phyloP scores from a whole-genome alignment of 2,888 invertebrate species.

The Hyppa rectilinea region DNA sequence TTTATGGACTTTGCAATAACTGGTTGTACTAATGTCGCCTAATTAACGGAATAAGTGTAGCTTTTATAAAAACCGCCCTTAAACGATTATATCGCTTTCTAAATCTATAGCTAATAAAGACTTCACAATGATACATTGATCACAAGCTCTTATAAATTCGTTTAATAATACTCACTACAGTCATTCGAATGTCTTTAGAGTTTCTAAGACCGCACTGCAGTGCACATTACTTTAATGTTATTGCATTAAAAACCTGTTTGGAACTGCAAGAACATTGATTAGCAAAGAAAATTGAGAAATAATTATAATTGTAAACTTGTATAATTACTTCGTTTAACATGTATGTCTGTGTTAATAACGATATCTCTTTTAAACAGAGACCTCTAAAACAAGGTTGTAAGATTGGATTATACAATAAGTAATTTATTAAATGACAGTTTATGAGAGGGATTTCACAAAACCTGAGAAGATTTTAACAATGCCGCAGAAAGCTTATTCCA shows the following conservation, averaged over 20 bases:
- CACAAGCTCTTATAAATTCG: slow-evolving; percentile 12
- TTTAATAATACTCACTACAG: slow-evolving; percentile 7
- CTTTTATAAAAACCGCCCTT: slow-evolving; percentile 40
- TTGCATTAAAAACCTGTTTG: slow-evolving; percentile 27
- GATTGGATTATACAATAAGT: background rate
- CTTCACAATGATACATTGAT: slow-evolving; percentile 18
- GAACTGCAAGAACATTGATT: slow-evolving; percentile 17
- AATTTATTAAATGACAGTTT: slow-evolving; percentile 4
- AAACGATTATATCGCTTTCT: slow-evolving; percentile 45
- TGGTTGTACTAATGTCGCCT: slow-evolving; percentile 39
- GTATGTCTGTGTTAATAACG: background rate
- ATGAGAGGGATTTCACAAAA: background rate
- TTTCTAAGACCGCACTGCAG: slow-evolving; percentile 8
- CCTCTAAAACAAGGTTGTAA: background rate
- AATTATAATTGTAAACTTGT: slow-evolving; percentile 7
- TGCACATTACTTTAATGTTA: slow-evolving; percentile 8
- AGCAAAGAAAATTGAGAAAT: slow-evolving; percentile 16
- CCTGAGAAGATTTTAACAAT: background rate
- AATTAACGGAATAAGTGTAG: slow-evolving; percentile 46
- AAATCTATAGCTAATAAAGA: slow-evolving; percentile 32
- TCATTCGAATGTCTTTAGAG: slow-evolving; percentile 4
- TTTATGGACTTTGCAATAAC: slow-evolving; percentile 42
- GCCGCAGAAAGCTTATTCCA: background rate
- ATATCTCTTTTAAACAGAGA: background rate
- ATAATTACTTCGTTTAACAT: slow-evolving; percentile 5